These are phyloP conservation scores for Canis aureus DNA, from an alignment of 2,113 vertebrate species.

Conservation along the genomic window DNA sequence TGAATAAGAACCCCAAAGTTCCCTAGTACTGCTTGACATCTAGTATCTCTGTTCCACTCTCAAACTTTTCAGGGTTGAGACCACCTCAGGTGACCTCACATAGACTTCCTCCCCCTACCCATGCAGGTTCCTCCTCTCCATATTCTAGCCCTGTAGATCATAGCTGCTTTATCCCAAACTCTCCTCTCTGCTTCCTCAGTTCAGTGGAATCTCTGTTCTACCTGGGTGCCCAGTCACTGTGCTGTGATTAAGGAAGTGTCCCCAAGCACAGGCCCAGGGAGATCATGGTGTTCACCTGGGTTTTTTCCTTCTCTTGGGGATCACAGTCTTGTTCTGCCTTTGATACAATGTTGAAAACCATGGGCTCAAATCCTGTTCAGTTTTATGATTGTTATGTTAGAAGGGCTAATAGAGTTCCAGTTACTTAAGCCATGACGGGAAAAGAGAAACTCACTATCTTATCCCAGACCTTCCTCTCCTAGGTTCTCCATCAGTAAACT, in stretches of 20 bases:
- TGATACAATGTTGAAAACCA: not conserved
- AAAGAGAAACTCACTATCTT: not conserved
- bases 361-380: not conserved
- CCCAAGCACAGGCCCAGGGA: not conserved
- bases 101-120: no score
- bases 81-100: not conserved
- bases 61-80: not conserved
- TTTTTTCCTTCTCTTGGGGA: not conserved
- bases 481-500: not conserved
- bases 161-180: not conserved
- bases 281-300: not conserved
- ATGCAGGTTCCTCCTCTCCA: not conserved
- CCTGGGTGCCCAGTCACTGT: rapidly evolving
- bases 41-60: not conserved
- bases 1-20: not conserved
- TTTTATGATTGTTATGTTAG: not conserved
- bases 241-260: rapidly evolving
- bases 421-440: not conserved
- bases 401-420: not conserved
- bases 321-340: not conserved
- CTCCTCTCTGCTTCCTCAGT: not conserved
- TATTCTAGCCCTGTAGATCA: not conserved
- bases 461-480: not conserved
- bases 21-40: not conserved
- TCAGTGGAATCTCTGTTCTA: not conserved